These are phyloP conservation scores for Nerophis ophidion DNA, from an alignment of 2,113 vertebrate species.

Conservation along the genomic window DNA sequence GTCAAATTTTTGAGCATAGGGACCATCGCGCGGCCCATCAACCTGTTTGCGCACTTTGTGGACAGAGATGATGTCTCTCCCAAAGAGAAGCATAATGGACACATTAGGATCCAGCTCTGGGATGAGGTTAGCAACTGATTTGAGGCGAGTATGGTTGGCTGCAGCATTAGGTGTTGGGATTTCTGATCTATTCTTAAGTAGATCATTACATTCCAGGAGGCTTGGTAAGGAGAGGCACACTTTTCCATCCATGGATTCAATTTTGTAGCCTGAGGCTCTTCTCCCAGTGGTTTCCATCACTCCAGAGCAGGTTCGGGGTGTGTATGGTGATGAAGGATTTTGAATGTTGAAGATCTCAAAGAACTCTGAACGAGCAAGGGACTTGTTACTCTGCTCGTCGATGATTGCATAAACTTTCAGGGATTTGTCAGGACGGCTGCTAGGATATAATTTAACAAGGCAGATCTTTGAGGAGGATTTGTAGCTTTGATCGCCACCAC, in stretches of 20 bases:
- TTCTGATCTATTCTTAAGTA: no score
- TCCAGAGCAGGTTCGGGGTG: slow-evolving; percentile 4
- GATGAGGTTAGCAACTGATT: not conserved
- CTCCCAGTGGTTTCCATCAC: no score
- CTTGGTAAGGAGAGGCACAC: no score
- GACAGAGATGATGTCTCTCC: not conserved
- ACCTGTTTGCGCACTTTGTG: slow-evolving; percentile 1
- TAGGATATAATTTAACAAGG: no score
- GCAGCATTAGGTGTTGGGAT: not conserved
- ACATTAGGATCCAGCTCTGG: slow-evolving; percentile 1
- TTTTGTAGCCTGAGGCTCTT: no score
- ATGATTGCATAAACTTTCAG: no score
- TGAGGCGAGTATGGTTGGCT: not conserved
- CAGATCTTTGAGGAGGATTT: not conserved
- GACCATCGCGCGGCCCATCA: not conserved
- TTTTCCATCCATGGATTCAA: no score
- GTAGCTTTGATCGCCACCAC: not conserved
- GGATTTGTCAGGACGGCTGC: no score
- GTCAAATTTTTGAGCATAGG: slow-evolving; percentile 12
- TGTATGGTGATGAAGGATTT: not conserved
- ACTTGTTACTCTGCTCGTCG: slow-evolving; percentile 25
- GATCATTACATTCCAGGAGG: no score
- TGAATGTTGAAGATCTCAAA: no score
- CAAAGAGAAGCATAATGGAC: not conserved
- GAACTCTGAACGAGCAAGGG: slow-evolving; percentile 1